Base-by-base conservation (phyloP, 2,888 invertebrate genomes). In the Eristalinus sepulchralis region DNA sequence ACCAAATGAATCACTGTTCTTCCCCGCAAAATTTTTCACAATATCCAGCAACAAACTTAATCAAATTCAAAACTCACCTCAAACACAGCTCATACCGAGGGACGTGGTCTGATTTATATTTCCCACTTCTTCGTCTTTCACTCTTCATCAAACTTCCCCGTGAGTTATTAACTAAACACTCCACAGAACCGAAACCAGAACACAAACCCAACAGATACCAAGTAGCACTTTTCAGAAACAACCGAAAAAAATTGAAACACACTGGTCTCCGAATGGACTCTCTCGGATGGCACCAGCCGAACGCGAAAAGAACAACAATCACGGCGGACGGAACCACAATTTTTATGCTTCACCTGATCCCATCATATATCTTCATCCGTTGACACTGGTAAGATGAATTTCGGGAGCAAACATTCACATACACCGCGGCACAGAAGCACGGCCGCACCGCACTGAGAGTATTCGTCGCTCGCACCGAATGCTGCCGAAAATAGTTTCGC, bases 331-430 rank as follows among this genome's bases (percentile, higher is more conserved):
- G 39, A 57, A 22, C 8, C 34, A 70, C 22, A 60, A 59, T 34
- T 53, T 24, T 33, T 36, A 73, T 27, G 17, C 63, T 11, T 22
- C 24, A 67, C 31, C 36, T 36, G 36, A 59, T 75, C 39, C 17
- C 47, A 47, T 59, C 34, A 59, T 67, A 59, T 3, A 47, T 67
- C 76, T 76, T 57, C 31, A 27, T 76, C 67, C 22, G 31, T 60
- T 67, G 59, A 60, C 76, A 39, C 67, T 60, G 27, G 11, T 17
- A 31, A 31, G 47, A 39, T 70, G 31, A 27, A 47, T 47, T 76
- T 75, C 34, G 55, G 13, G 31, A 68, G 9, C 13, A 31, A 53
- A n/a, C 27, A 72, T 17, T 17, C 11, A 53, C 27, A 57, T 57
- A 22, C 36, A 59, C 33, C 4, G 55, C 22, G 4, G n/a, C 34